phyloP scores from a whole-genome alignment of 2,888 invertebrate genomes.

The Phyllotreta striolata region DNA sequence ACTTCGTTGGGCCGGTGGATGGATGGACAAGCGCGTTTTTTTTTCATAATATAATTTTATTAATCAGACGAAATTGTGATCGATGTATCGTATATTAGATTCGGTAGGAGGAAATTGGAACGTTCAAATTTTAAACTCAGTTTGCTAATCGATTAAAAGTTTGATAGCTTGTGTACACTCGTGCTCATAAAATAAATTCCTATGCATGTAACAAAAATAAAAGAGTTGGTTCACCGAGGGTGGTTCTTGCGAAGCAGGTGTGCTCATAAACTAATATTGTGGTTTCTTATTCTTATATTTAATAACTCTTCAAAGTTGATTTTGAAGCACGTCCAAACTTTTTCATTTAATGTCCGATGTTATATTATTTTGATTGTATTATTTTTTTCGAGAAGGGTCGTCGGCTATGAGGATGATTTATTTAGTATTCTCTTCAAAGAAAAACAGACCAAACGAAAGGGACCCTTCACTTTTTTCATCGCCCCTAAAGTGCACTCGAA shows the following conservation, averaged over 20 bases:
- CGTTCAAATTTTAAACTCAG: neutral
- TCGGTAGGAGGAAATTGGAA: constrained; percentile 25
- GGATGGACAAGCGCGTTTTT: constrained; percentile 36
- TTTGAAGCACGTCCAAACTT: too few relatives aligned
- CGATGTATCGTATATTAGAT: constrained; percentile 22
- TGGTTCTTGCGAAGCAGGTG: neutral
- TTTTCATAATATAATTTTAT: constrained; percentile 32
- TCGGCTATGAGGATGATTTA: constrained; percentile 18
- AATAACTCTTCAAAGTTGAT: too few relatives aligned
- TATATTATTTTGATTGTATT: constrained; percentile 1
- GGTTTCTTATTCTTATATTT: too few relatives aligned
- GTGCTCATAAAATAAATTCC: too few relatives aligned
- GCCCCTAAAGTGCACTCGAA: constrained; percentile 31
- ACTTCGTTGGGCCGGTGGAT: constrained; percentile 26
- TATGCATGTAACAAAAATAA: too few relatives aligned
- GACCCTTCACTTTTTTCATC: constrained; percentile 33
- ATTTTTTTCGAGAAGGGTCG: neutral
- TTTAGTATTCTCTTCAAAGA: constrained; percentile 24
- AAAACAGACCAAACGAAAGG: constrained; percentile 24
- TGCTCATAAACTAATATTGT: too few relatives aligned
- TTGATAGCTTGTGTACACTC: too few relatives aligned
- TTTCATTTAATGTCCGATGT: too few relatives aligned
- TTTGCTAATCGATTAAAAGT: too few relatives aligned
- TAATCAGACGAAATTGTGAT: constrained; percentile 24
- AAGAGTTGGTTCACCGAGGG: too few relatives aligned